Evolutionary conservation across 2,113 vertebrate genomes (phyloP), one percentile per base, ranked within the genome.

Genomic region (Mus spicilegus): DNA sequence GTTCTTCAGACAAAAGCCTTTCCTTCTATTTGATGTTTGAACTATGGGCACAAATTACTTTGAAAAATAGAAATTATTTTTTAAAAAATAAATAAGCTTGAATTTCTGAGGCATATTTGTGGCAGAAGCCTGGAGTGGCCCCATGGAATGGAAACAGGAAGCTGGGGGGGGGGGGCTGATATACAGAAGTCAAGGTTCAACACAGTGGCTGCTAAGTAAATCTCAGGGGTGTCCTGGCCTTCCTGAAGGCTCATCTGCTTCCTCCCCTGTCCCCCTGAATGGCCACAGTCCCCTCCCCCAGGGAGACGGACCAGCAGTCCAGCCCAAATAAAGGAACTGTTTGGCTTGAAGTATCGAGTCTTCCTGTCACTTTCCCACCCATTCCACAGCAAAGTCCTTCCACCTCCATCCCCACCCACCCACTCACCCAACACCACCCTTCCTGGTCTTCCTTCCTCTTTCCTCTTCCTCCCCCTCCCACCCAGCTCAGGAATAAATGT

Each of bases 401-500:
- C 96, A 94, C 94, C 93, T 80, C 94, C 82, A 89, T 81, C 94
- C 87, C 93, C 94, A 97, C 96, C 97, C 97, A 95, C 96, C 95
- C 96, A 90, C 97, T 97, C 89, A 78, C 93, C 93, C 95, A 96
- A 93, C 95, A 96, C 96, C 97, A 78, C 91, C 97, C 97, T 97
- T 97, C 97, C 97, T 95, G 95, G 65, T 97, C 97, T 98, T 98
- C 97, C 97, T 97, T 97, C 97, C 97, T 97, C 88, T 95, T 96
- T 96, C 95, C 95, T 97, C 77, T 97, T 95, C 97, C 97, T 97
- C 94, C 87, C 94, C 82, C 94, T 89, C 97, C 97, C 96, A 56
- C 69, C 90, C 75, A 11, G 86, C 58, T 89, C 72, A 12, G 63
- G 94, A 92, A 94, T 88, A 92, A 95, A 95, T 6, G 96, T 89